A percentile compares a stretch with the other conserved stretches of the same genome.
phyloP scores from a whole-genome alignment of 2,113 vertebrate genomes.

The Halcyon senegalensis region DNA sequence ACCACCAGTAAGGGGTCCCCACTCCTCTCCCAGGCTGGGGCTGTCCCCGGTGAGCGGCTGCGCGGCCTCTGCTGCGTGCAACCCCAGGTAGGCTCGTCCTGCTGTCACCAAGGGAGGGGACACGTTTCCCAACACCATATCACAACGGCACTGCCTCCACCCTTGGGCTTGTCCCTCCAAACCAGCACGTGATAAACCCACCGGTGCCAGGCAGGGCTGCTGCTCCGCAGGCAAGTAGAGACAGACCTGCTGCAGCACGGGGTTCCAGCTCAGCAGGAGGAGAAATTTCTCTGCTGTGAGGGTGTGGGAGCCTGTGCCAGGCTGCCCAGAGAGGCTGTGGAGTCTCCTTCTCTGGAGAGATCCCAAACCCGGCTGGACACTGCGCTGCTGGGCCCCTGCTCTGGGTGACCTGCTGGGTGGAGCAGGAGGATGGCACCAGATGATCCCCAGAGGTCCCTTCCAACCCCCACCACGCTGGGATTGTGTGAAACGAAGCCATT shows the following conservation, averaged over 20 bases:
- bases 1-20: too few species aligned
- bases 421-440: neutral
- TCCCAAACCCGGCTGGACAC: neutral
- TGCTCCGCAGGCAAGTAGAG: fast-evolving
- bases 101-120: neutral
- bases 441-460: neutral
- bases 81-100: neutral
- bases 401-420: neutral
- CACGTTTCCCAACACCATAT: neutral
- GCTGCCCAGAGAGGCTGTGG: neutral
- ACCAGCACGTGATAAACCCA: neutral
- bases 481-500: neutral
- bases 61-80: too few species aligned
- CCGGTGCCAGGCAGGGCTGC: neutral
- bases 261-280: too few species aligned
- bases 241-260: neutral
- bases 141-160: neutral
- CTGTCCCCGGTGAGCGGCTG: too few species aligned
- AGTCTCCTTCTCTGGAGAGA: neutral
- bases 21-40: too few species aligned
- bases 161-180: neutral
- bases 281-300: too few species aligned
- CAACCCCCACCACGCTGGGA: neutral
- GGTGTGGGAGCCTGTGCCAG: neutral
- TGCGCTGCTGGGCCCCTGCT: neutral